Conservation (phyloP, 1,140 invertebrate species). For the Daktulosphaira vitifoliae region DNA sequence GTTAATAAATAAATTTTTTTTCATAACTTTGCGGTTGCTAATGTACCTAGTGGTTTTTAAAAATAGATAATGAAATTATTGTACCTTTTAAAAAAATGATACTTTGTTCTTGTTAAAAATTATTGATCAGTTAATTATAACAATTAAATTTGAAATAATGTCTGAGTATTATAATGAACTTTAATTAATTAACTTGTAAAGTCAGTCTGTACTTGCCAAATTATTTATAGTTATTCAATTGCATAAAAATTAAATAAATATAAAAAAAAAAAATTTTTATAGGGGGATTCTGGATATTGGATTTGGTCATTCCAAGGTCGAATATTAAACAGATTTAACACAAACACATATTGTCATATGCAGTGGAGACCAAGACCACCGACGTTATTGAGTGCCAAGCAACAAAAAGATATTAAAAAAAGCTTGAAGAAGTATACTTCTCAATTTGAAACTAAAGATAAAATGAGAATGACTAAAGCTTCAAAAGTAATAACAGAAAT, state of each 20-base stretch:
- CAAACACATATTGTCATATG: constrained; percentile 89
- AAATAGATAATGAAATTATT: constrained; percentile 13
- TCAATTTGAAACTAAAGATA: constrained; percentile 93
- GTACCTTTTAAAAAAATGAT: background rate
- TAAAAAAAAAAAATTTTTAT: constrained; percentile 36
- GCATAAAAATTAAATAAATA: no score
- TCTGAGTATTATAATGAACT: no score
- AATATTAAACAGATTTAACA: constrained; percentile 66
- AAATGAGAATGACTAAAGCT: constrained; percentile 81
- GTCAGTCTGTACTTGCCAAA: no score
- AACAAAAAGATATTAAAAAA: constrained; percentile 92
- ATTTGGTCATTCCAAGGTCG: constrained; percentile 97
- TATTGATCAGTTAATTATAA: no score
- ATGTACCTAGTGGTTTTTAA: background rate
- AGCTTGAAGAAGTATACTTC: constrained; percentile 95
- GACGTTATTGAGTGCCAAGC: constrained; percentile 66
- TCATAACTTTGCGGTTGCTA: background rate
- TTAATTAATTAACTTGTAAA: no score
- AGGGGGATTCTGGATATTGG: constrained; percentile 89
- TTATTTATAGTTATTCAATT: no score
- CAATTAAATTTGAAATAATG: no score
- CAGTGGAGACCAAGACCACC: constrained; percentile 92
- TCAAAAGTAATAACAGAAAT: constrained; percentile 61
- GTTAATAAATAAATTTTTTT: background rate
- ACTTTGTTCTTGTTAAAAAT: background rate